Base-by-base conservation (phyloP, 2,113 vertebrate genomes). In the Xenus cinereus region DNA sequence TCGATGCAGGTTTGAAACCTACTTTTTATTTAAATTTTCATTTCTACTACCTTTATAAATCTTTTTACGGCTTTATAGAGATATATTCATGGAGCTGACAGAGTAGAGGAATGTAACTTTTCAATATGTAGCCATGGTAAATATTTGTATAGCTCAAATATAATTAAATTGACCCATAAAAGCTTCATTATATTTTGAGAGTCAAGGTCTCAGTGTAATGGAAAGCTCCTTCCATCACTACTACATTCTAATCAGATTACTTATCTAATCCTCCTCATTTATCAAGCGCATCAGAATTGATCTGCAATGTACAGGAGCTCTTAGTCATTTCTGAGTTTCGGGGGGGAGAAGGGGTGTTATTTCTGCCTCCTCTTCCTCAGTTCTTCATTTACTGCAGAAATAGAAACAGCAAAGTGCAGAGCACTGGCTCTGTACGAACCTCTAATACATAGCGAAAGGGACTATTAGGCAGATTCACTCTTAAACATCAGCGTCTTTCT, bases 401-500 rank as follows among this genome's bases (percentile, higher is more conserved):
- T 0, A 77, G 64, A 69, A 90, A 46, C 33, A 74, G 54, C 51
- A 69, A 86, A 56, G 67, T 86, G 72, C 84, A 57, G 71, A 85
- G 62, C 50, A 14, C 39, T 53, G 60, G 56, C 57, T 86, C 54
- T 45, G 35, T 59, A 21, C 15, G 68, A 15, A 32, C 41, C 53
- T 84, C 76, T 37, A 68, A 73, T 26, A 69, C 21, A 11, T 3
- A 62, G 88, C 2, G 3, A 79, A 82, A 78, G 35, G 53, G 68
- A 80, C 88, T 87, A 39, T 12, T 39, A 95, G 84, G 81, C 83
- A 88, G 82, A 85, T 63, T 92, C 75, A 80, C 78, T 91, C 74
- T 93, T 54, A 77, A 87, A 74, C 69, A 83, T 84, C 92, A 92
- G 43, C 77, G 84, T 94, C 93, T 97, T 96, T 77, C 88, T 73